Evolutionary conservation across 2,888 invertebrate genomes (phyloP), one percentile per base, ranked within the genome.

Genomic region (Polia nebulosa): DNA sequence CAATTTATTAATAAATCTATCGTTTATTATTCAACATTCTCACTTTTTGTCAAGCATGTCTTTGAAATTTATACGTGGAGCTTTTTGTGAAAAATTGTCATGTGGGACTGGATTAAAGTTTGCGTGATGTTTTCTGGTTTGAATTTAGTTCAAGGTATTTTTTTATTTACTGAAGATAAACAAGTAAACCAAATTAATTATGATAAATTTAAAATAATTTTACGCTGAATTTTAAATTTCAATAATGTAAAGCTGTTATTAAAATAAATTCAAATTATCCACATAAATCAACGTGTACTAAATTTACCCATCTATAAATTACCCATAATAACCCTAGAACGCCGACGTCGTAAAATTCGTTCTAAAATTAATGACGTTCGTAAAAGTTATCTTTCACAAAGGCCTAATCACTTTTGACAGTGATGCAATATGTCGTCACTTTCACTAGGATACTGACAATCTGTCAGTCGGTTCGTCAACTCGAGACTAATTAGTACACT

Each of bases 401-500:
- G 41, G 59, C 64, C 66, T 69, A 76, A 74, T 82, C 64, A 64
- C 64, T 65, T 82, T 81, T 79, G 72, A 74, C 72, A 79, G 64
- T 74, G 82, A 84, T 41, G 77, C 59, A 78, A 78, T 55, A 45
- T 61, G 66, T 81, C 55, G 68, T 78, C 85, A 84, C 83, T 84
- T 83, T 83, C 84, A 69, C 83, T 73, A 45, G 49, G 47, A 56
- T 70, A 51, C 65, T 81, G 79, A 74, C 75, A 71, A 59, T 55
- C 69, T 66, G 73, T 76, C 84, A 74, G 45, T 62, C 22, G 51
- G 78, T 56, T 52, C 61, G 71, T 78, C 76, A 76, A 71, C 77
- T 64, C 66, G 56, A 53, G 56, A 73, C 78, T 85, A 86, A 84
- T 85, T 85, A 81, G 78, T 75, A 78, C 58, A 74, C 57, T 45